Base-by-base conservation (phyloP, 2,113 vertebrate genomes). In the Poecilia latipinna region DNA sequence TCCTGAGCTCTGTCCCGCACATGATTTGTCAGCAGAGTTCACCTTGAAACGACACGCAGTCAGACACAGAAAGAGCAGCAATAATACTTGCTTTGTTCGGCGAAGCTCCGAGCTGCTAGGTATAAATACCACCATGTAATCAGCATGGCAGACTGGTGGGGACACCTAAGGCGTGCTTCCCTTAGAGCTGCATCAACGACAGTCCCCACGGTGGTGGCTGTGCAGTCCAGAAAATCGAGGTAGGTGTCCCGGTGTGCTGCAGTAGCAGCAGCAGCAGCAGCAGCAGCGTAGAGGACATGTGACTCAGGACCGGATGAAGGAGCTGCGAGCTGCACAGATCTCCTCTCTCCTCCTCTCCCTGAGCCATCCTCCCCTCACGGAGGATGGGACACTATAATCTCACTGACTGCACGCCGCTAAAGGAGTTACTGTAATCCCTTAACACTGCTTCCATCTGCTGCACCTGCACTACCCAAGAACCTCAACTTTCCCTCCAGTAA, bases 61-160 rank as follows among this genome's bases (percentile, higher is more conserved):
- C 75, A 61, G 12, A 73, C 57, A 89, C 69, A 78, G 42, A 64
- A 61, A 68, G 37, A 79, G 64, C 69, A 78, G 77, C 63, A 70
- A 90, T 63, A 70, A 90, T 90, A 93, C 93, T 94, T 93, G 91
- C 94, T 86, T 91, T 93, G 78, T 70, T 84, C 64, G 63, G 73
- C 86, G 87, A 94, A 65, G 89, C 85, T 90, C 82, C 90, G 90
- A 65, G 84, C 90, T 76, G 90, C 75, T 42, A 95, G 79, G 87
- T 93, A 95, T 64, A 94, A 79, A 88, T 88, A 93, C 93, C 94
- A 94, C 74, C 89, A 92, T 75, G 85, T 93, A 71, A 93, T 85
- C 66, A 94, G 79, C 94, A 94, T 94, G 91, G 83, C 88, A 82
- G 51, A 64, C 75, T 79, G 65, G 79, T 22, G 26, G 42, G 77